Evolutionary conservation across 2,888 invertebrate species (phyloP).

Genomic region (Ectobius pallidus): DNA sequence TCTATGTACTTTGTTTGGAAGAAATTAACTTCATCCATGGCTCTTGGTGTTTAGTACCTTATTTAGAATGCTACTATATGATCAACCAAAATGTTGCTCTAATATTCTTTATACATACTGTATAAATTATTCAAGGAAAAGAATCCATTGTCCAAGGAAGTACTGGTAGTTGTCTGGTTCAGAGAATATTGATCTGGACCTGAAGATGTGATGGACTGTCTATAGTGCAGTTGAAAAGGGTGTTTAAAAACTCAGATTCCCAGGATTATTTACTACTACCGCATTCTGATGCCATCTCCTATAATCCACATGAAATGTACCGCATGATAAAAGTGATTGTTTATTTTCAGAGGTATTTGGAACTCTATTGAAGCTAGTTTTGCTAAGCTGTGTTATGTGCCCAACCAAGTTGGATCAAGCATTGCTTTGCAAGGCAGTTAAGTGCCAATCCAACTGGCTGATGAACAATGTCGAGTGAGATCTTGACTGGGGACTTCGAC

Average conservation of each 20-base stretch:
- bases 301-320: too few species aligned
- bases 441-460: background rate
- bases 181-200: too few species aligned
- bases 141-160: too few species aligned
- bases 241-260: background rate
- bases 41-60: background rate
- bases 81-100: background rate
- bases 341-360: conserved; percentile 33
- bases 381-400: conserved; percentile 28
- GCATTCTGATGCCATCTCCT: conserved; percentile 13
- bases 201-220: too few species aligned
- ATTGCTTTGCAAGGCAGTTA: conserved; percentile 17
- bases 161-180: too few species aligned
- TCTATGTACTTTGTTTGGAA: conserved; percentile 8
- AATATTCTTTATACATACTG: background rate
- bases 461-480: conserved; percentile 9
- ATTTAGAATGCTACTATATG: background rate
- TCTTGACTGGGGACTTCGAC: conserved; percentile 14
- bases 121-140: too few species aligned
- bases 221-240: too few species aligned
- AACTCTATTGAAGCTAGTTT: conserved; percentile 30
- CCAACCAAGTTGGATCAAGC: background rate
- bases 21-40: background rate
- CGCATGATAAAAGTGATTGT: conserved; percentile 23
- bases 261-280: conserved; percentile 17